phyloP scores from a whole-genome alignment of 37 sponge, comb jelly and placozoan species.

The Halichondria panicea region DNA sequence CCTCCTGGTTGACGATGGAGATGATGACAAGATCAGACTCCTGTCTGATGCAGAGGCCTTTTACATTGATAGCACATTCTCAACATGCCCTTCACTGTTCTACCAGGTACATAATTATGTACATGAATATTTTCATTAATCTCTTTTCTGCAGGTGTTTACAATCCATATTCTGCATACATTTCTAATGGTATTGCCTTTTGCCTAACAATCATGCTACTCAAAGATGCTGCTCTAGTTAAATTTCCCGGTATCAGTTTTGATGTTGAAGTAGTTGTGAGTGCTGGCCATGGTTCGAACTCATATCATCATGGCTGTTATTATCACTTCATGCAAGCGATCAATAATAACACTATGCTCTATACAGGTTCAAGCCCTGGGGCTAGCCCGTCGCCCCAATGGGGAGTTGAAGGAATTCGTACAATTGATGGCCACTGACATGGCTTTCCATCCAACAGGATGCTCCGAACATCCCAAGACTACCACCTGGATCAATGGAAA shows the following conservation, averaged over 20 bases:
- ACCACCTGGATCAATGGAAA: constrained; percentile 8
- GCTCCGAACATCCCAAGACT: constrained; percentile 7
- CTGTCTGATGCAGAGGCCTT: constrained; percentile 22
- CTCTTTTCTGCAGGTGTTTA: not conserved
- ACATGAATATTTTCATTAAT: not conserved
- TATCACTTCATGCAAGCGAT: constrained; percentile 9
- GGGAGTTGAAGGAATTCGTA: not conserved
- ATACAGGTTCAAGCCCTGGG: too few relatives aligned
- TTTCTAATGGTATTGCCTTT: not conserved
- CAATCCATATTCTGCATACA: constrained; percentile 10
- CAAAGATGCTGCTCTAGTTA: not conserved
- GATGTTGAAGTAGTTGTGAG: not conserved
- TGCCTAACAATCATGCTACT: constrained; percentile 11
- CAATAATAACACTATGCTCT: not conserved
- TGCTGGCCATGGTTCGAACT: constrained; percentile 12
- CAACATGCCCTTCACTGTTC: constrained; percentile 17
- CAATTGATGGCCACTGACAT: constrained; percentile 1
- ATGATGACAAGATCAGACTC: constrained; percentile 23
- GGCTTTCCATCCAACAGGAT: not conserved
- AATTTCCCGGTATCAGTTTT: too few relatives aligned
- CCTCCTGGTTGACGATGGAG: constrained; percentile 17
- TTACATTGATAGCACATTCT: constrained; percentile 19
- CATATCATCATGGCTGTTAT: constrained; percentile 10
- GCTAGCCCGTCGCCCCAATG: not conserved
- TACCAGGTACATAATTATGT: not conserved